Percentiles rank a stretch among this genome's conserved stretches.
These are phyloP conservation scores for Apodemus speciosus DNA, from an alignment of 2,113 vertebrate species.

Conservation along the genomic window DNA sequence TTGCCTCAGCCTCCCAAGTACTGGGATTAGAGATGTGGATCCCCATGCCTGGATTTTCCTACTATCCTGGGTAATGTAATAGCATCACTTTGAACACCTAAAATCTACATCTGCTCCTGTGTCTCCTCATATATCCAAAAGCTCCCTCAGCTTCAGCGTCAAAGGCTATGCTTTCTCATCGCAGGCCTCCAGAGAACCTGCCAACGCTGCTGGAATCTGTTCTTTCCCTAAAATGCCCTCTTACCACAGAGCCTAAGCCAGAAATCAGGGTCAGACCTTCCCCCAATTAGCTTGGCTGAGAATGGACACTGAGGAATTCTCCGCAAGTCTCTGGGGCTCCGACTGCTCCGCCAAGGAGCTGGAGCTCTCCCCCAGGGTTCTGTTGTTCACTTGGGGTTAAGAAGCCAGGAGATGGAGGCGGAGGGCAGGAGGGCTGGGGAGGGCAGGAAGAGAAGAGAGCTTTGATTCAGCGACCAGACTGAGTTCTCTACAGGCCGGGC, in stretches of 20 bases:
- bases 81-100: not conserved
- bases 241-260: constrained; percentile 13
- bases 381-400: constrained; percentile 82
- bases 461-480: constrained; percentile 89
- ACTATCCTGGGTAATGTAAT: not conserved
- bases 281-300: not conserved
- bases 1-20: not conserved
- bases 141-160: not conserved
- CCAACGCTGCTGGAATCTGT: not conserved
- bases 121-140: not conserved
- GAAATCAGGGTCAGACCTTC: constrained; percentile 47
- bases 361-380: constrained; percentile 77
- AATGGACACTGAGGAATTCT: constrained; percentile 48
- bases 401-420: constrained; percentile 68
- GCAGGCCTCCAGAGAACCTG: constrained; percentile 18
- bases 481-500: constrained; percentile 83
- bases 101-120: not conserved
- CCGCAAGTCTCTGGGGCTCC: constrained; percentile 56
- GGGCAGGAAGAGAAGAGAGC: constrained; percentile 87
- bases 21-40: not conserved
- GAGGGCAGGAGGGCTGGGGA: constrained; percentile 73
- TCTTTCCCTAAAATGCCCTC: constrained; percentile 30
- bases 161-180: constrained; percentile 9
- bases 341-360: constrained; percentile 57
- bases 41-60: not conserved